Base-by-base conservation (phyloP, 30 jellyfish, hydroid and myxozoan genomes). In the Turritopsis dohrnii region DNA sequence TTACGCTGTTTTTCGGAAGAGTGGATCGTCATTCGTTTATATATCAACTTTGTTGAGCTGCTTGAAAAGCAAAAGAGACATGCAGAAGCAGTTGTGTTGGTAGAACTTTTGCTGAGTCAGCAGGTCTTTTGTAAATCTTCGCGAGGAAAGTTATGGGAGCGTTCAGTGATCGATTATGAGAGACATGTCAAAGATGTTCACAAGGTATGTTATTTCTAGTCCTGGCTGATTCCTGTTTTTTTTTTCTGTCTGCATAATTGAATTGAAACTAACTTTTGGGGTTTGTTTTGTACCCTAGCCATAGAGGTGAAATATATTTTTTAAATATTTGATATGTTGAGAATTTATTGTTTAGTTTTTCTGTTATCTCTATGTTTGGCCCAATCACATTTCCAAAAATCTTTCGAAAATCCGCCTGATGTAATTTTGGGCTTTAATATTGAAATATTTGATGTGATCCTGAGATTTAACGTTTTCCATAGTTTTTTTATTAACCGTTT, bases 141-240 rank as follows among this genome's bases (percentile, higher is more conserved):
- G 1, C 76, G 97, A 83, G 97, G 97, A 19, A 73, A 77, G 28
- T 79, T 73, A 52, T 90, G 97, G 97, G 97, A 90, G 21, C 91
- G 97, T n/a, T 24, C 82, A 53, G 83, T 79, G 17, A 79, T 90
- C 21, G 97, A 90, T 66, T 81, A 89, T 19, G 96, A 90, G 66
- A 54, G 89, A 18, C 85, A 90, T 66, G 81, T 86, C 13, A 90
- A 90, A 86, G 85, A 86, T 52, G 79, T 86, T 20, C 53, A 27
- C 0, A 19, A 65, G 91, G 97, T 90, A 16, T 7, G 66, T 82
- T 60, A 28, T 31, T 5, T n/a, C 27, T 5, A 3, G 60, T 41
- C 9, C 13, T 41, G 60, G 60, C n/a, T n/a, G n/a, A n/a, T n/a
- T n/a, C n/a, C n/a, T n/a, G n/a, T n/a, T n/a, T n/a, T n/a, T n/a